Conservation (phyloP, 2,113 vertebrate species). For the Pyrgilauda ruficollis region DNA sequence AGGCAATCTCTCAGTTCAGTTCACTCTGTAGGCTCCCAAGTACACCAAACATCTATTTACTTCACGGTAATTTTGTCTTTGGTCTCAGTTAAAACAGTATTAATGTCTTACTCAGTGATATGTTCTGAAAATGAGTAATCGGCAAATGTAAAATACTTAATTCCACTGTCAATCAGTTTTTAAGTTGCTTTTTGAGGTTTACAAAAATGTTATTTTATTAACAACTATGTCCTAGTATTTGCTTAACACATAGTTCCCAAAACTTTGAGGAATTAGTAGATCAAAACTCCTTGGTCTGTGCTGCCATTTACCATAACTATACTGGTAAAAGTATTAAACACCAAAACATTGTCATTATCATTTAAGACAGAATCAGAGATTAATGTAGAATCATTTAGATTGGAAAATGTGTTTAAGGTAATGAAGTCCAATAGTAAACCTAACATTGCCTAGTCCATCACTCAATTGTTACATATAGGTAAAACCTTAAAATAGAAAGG, state of each 20-base stretch:
- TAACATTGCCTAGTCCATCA: neutral
- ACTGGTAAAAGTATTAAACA: neutral
- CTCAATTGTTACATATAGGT: neutral
- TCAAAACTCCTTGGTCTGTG: neutral
- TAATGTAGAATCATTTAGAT: neutral
- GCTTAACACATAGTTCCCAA: neutral
- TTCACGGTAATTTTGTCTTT: neutral
- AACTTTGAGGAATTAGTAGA: neutral
- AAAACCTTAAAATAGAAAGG: neutral
- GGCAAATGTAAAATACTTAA: neutral
- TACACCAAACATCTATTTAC: neutral
- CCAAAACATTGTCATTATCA: neutral
- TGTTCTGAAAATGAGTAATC: neutral
- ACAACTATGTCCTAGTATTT: neutral
- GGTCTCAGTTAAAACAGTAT: neutral
- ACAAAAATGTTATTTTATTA: neutral
- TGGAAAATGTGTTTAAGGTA: neutral
- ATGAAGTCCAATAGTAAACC: neutral
- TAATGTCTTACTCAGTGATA: neutral
- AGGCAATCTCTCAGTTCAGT: neutral
- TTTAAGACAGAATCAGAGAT: neutral
- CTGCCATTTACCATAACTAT: neutral
- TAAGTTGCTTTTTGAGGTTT: neutral
- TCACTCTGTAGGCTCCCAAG: neutral
- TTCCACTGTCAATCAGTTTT: neutral